Base-by-base conservation (phyloP, 2,888 invertebrate species). In the Aphodius granarius region DNA sequence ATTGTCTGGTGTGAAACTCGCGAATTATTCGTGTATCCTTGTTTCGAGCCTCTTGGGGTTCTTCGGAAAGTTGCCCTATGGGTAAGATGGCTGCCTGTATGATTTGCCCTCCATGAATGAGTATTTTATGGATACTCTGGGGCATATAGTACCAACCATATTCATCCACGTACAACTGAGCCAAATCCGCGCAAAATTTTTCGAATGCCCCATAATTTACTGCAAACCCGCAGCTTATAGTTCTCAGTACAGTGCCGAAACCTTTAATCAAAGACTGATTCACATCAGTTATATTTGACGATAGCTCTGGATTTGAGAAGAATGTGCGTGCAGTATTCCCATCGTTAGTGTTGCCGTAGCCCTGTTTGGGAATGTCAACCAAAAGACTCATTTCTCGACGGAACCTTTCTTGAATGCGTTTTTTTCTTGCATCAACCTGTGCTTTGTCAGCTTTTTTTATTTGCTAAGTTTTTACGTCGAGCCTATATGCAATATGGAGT, bases 111-210 rank as follows among this genome's bases (percentile, higher is more conserved):
- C 73, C 73, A 5, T 73, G 73, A 19, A 73, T 73, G 20, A 73
- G 72, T 19, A 73, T 74, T 73, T 73, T 73, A 63, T 73, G 73
- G 16, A 73, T 17, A 72, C 73, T 73, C 22, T 71, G 73, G 16
- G 73, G 71, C 19, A 71, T 71, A 21, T 66, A 71, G 22, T 21
- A 71, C 22, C 71, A 62, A 22, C 13, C 23, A 13, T 21, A 71
- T 71, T 43, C 43, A 43, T 43, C 43, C 43, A 43, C 43, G 43
- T 43, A 43, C 13, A 43, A 43, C 13, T 43, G 19, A 1, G 19
- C 66, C 15, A 19, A 65, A 65, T 65, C 66, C 66, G 19, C 3
- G 19, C 66, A 3, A 65, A 65, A 65, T 65, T 65, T 65, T 9
- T 4, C 19, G 4, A 13, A 3, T 17, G 66, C 66, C 18, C 15